These are phyloP conservation scores for Strigamia transsilvanica DNA, from an alignment of 2,888 invertebrate species.

Conservation along the genomic window DNA sequence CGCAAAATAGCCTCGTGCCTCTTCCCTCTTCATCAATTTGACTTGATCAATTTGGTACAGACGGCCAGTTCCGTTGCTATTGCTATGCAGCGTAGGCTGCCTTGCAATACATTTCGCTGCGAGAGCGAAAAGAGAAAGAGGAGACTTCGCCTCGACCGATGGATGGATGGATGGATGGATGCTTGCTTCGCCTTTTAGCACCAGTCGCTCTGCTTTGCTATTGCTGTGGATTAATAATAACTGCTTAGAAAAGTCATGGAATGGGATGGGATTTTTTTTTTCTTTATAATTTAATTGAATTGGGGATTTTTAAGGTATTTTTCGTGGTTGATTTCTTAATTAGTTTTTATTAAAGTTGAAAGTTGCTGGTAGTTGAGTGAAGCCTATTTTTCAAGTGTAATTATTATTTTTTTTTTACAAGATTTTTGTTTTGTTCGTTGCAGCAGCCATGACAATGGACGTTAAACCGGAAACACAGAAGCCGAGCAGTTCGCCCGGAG, in stretches of 20 bases:
- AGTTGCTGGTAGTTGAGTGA: not conserved
- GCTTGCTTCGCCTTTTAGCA: not conserved
- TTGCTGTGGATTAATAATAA: not conserved
- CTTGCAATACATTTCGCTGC: not conserved
- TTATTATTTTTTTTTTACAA: no score
- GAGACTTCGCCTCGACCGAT: not conserved
- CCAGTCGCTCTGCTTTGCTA: not conserved
- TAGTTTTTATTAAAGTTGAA: constrained; percentile 14
- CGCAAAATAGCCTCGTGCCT: constrained; percentile 45
- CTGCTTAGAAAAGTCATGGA: not conserved
- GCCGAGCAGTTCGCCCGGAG: constrained; percentile 52
- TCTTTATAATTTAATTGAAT: not conserved
- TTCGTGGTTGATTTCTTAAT: not conserved
- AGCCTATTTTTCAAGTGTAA: no score
- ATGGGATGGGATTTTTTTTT: not conserved
- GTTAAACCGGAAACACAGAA: constrained; percentile 56
- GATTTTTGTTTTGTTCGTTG: constrained; percentile 22
- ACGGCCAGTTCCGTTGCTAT: constrained; percentile 29
- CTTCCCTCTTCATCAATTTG: constrained; percentile 49
- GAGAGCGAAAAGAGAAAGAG: not conserved
- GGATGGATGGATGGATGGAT: not conserved
- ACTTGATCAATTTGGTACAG: constrained; percentile 48
- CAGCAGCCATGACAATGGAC: constrained; percentile 56
- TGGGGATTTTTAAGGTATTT: not conserved
- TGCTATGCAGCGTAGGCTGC: not conserved